Conservation (phyloP, 2,113 vertebrate genomes). For the pig (Sus scrofa) region T2T-Sscrofa CM000824.6:45057001-45057500, state of each 20-base stretch:
- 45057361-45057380: too few species aligned
- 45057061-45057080: not conserved
- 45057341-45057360: too few species aligned
- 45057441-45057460: too few species aligned
- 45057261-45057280: not conserved
- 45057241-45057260: not conserved
- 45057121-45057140: not conserved
- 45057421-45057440: too few species aligned
- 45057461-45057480: too few species aligned
- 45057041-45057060: not conserved
- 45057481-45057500: too few species aligned
- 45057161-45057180: not conserved
- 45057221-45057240: not conserved
- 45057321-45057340: too few species aligned
- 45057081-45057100: not conserved
- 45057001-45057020: not conserved
- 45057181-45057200: not conserved
- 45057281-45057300: too few species aligned
- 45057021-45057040: not conserved
- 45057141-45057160: not conserved
- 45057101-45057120: not conserved
- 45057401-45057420: too few species aligned
- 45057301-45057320: too few species aligned
- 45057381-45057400: too few species aligned
- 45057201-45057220: not conserved